phyloP scores from a whole-genome alignment of 2,113 vertebrate species.

The Dicentrarchus labrax region DNA sequence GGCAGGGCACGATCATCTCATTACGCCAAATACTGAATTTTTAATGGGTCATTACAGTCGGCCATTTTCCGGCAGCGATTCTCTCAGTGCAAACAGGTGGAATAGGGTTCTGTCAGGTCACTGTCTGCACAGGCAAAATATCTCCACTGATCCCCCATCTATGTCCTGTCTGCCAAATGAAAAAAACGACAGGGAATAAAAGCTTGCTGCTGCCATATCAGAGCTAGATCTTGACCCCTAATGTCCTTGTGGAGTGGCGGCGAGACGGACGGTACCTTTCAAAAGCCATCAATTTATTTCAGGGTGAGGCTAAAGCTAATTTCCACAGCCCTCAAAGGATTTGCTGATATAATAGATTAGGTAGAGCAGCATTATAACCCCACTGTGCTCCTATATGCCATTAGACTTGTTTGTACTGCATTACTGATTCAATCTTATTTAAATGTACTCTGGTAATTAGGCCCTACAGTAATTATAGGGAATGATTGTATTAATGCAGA shows the following conservation, averaged over 20 bases:
- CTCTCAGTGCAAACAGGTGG: conserved; percentile 77
- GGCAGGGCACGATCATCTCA: conserved; percentile 71
- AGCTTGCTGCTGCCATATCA: conserved; percentile 55
- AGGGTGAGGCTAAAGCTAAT: conserved; percentile 62
- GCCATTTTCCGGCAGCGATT: conserved; percentile 59
- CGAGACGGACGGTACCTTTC: conserved; percentile 57
- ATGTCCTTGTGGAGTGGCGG: conserved; percentile 57
- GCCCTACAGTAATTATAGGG: conserved; percentile 66
- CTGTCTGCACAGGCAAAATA: conserved; percentile 62
- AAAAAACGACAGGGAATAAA: conserved; percentile 55
- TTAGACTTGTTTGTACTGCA: conserved; percentile 70
- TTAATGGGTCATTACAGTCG: conserved; percentile 72
- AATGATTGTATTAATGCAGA: conserved; percentile 61
- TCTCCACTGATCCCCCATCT: conserved; percentile 69
- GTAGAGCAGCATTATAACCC: conserved; percentile 43
- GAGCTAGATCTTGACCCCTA: conserved; percentile 69
- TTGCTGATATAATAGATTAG: conserved; percentile 66
- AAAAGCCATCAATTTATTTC: conserved; percentile 67
- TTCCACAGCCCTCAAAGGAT: conserved; percentile 69
- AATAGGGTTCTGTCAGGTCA: conserved; percentile 70
- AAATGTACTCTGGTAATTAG: conserved; percentile 72
- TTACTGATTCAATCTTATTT: conserved; percentile 66
- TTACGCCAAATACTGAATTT: conserved; percentile 76
- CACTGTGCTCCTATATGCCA: conserved; percentile 51
- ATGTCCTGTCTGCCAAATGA: conserved; percentile 47